A percentile compares a stretch with the other conserved stretches of the same genome.
phyloP scores from a whole-genome alignment of 1,140 invertebrate species.

The Teleogryllus occipitalis region DNA sequence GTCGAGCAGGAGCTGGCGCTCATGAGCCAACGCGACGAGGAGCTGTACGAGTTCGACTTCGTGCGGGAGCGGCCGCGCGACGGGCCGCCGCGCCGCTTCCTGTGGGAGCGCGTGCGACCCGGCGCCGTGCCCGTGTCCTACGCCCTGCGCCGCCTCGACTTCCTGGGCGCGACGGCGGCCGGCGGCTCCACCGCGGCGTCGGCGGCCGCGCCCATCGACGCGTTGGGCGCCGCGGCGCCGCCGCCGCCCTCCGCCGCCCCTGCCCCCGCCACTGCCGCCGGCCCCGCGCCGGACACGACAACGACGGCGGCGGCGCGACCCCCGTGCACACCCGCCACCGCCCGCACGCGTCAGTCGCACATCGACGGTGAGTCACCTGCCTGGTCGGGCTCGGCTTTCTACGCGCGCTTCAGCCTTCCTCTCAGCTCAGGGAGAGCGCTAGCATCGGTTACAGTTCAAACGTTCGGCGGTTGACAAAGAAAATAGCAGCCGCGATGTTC shows the following conservation, averaged over 20 bases:
- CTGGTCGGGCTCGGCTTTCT: no score
- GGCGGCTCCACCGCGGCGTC: slow-evolving; percentile 23
- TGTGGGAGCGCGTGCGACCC: slow-evolving; percentile 34
- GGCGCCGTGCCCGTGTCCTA: slow-evolving; percentile 39
- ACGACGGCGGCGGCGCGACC: slow-evolving; percentile 20
- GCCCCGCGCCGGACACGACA: slow-evolving; percentile 11
- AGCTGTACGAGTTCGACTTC: slow-evolving; percentile 45
- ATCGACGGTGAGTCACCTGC: background rate
- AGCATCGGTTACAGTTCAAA: no score
- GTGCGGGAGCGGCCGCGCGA: slow-evolving; percentile 33
- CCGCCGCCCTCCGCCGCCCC: background rate
- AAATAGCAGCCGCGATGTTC: no score
- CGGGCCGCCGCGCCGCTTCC: slow-evolving; percentile 32
- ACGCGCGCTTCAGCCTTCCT: no score
- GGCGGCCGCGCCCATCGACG: background rate
- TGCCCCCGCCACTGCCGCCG: background rate
- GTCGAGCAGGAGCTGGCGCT: slow-evolving; percentile 38
- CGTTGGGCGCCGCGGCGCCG: background rate
- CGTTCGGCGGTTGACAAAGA: no score
- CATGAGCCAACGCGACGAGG: slow-evolving; percentile 36
- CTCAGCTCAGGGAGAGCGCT: no score
- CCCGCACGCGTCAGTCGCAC: background rate
- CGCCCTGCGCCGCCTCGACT: slow-evolving; percentile 38
- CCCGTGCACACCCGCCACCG: slow-evolving; percentile 9
- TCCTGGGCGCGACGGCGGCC: slow-evolving; percentile 30